Evolutionary conservation across 1,140 invertebrate genomes (phyloP), one percentile per base, ranked within the genome.

Genomic region (Hycleus cichorii): DNA sequence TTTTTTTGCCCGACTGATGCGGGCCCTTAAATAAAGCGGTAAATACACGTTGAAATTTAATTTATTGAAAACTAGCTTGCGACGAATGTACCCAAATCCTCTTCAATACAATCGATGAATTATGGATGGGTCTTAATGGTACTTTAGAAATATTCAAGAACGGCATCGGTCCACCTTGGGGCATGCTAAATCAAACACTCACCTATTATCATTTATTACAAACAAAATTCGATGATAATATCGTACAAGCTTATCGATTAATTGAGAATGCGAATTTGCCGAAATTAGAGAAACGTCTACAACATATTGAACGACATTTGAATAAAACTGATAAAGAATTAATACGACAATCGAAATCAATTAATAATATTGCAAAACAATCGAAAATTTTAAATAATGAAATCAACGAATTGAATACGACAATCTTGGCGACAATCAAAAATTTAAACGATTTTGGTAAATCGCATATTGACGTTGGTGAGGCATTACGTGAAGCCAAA

Each of bases 1-100:
- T 18, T 18, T 18, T 18, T 1, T 18, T 1, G 18, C 1, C 1
- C 1, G 1, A 18, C 18, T 18, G 18, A 18, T 18, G 0, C 18
- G 18, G 18, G 2, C 18, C 1, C 1, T 18, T 18, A 18, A 18
- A 18, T 18, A 42, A 42, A 10, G 40, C 1, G 9, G 10, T 24
- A 1, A 47, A 18, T 18, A 18, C 1, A 18, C 18, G 18, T 45
- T 49, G 3, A n/a, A 10, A 49, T 8, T 8, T 38, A 44, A 32
- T 54, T 47, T 38, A 49, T 42, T n/a, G 11, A 45, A 49, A 43
- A 63, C 9, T 72, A 93, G 91, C 89, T 12, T 98, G 95, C 73
- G 91, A 95, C 69, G 91, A 92, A 48, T 98, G 96, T 67, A 93
- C 91, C 1, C 85, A 90, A 54, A 78, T 89, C 0, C 76, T 98